Base-by-base conservation (phyloP, 2,888 invertebrate species). In the Pyrochroa serraticornis region DNA sequence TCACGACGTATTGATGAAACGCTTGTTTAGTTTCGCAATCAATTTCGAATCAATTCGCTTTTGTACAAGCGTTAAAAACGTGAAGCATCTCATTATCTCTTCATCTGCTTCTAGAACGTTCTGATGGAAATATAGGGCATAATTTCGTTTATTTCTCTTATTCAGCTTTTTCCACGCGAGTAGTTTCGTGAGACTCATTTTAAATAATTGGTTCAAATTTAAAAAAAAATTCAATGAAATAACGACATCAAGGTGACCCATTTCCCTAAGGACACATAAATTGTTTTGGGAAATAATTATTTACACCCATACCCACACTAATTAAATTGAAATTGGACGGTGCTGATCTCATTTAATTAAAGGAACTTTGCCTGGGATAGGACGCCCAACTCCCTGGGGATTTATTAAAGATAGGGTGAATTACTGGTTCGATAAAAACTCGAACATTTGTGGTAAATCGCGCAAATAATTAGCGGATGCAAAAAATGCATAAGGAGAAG, bases 1-100 rank as follows among this genome's bases (percentile, higher is more conserved):
- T 53, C 46, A 41, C 45, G 39, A 39, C 53, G 53, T 53, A 53
- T 53, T 53, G 45, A 46, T 46, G 53, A 53, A 53, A 46, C 53
- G 46, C 53, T 22, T 22, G 22, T 46, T 53, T 53, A 46, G 41
- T 53, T 53, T 53, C 34, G 53, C 46, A 53, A 53, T 53, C 53
- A 53, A 53, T 46, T 53, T 41, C 30, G 44, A 51, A 52, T 52
- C 52, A 52, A 52, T 52, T 32, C 34, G 10, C 22, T 22, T 22
- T 22, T 22, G 22, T 22, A 22, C 22, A 5, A 22, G 50, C 31
- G 36, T 42, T 39, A 39, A 32, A 49, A 44, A 45, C 52, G 44
- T 52, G 52, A 52, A 52, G 33, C 32, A 31, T 45, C 44, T 52
- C 34, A 34, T 52, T 52, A 52, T 37, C 13, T 34, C 14, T 34